Evolutionary conservation across 2,113 vertebrate genomes (phyloP).

Genomic region (Pituophis catenifer): DNA sequence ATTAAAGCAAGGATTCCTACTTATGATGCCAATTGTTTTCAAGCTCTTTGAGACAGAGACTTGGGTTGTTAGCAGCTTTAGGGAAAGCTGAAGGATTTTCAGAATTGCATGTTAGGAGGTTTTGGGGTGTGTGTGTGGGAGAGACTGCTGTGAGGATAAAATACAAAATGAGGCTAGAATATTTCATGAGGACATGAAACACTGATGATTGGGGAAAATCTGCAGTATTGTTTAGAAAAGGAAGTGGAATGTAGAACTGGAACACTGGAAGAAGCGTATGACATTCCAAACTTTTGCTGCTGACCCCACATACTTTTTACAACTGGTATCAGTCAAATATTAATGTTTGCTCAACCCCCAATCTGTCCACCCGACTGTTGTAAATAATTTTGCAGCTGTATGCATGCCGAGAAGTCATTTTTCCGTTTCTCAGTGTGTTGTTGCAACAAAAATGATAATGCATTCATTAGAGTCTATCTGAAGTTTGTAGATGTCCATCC

Average conservation of each 20-base stretch:
- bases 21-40: not conserved
- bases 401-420: not conserved
- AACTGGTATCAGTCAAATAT: not conserved
- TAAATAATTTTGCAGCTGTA: not conserved
- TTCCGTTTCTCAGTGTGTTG: not conserved
- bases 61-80: not conserved
- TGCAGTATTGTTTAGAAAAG: not conserved
- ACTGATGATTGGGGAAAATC: not conserved
- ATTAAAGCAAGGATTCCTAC: too few relatives aligned
- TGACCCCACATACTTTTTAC: not conserved
- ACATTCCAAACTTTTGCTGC: not conserved
- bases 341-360: not conserved
- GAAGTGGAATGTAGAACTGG: not conserved
- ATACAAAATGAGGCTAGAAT: not conserved
- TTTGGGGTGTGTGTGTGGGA: not conserved
- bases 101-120: not conserved
- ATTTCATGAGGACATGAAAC: not conserved
- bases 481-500: not conserved
- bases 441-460: not conserved
- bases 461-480: not conserved
- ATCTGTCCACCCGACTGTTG: not conserved
- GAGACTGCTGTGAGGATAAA: not conserved
- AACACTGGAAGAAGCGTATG: not conserved
- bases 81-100: not conserved
- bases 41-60: not conserved